Evolutionary conservation across 1,140 invertebrate genomes (phyloP), one percentile per base, ranked within the genome.

Genomic region (Apis laboriosa): DNA sequence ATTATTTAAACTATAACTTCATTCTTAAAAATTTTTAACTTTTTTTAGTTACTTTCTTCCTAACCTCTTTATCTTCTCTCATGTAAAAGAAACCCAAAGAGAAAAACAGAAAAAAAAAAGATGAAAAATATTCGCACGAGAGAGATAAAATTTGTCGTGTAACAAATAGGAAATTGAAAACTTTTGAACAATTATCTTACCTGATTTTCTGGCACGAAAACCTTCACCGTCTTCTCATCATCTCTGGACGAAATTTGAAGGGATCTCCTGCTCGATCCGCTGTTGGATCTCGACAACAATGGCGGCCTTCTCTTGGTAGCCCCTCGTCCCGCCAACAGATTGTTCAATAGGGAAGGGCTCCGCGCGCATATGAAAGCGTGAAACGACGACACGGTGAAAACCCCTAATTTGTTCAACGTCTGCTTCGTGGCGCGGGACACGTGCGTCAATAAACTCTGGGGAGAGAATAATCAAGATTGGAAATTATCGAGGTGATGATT

Each of bases 351-450:
- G 71, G 98, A 98, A 49, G 98, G 98, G 92, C 97, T 98, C 74
- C 99, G 96, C 51, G 98, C 98, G 92, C 98, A 99, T 80, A 99
- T 99, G 93, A 99, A 98, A 84, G 98, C 98, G 93, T 99, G 98
- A 95, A 99, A 99, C 70, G 98, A 99, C 63, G 98, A 99, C 66
- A 99, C 98, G 28, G 98, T 99, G 95, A 99, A 99, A 73, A 99
- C 98, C 68, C 98, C 98, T 88, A 99, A 95, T 91, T 98, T 98
- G 94, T 99, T 99, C 87, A 99, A 95, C 51, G 97, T 99, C 87
- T 97, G 97, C 95, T 99, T 99, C 74, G 98, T 99, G 86, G 97
- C 96, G 89, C 98, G 97, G 34, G 98, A 99, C 68, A 99, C 98
- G 95, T 98, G 98, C 58, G 98, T 98, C 86, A 99, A 95, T 88